These are phyloP conservation scores for Macaca fascicularis DNA, from an alignment of 2,113 vertebrate genomes.

Conservation along the genomic window DNA sequence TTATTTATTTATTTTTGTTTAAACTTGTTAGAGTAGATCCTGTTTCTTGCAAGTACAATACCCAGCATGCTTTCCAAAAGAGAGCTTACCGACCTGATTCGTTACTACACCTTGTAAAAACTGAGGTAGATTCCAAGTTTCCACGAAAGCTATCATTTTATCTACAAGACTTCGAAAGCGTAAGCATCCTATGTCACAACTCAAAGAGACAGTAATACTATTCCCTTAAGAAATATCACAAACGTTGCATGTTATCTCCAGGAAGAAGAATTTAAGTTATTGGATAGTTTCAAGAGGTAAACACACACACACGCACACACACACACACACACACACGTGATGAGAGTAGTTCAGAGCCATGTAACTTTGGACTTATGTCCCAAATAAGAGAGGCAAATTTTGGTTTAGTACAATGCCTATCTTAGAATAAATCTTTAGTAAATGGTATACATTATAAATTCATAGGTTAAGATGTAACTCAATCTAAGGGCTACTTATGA, in stretches of 20 bases:
- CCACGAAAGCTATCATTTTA: not conserved
- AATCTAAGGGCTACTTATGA: not conserved
- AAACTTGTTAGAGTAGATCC: not conserved
- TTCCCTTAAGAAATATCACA: not conserved
- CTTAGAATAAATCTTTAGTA: not conserved
- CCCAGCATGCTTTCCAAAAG: not conserved
- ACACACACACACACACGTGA: not conserved
- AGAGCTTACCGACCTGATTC: not conserved
- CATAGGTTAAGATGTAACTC: not conserved
- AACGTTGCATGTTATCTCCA: not conserved
- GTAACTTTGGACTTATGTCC: not conserved
- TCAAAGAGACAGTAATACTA: not conserved
- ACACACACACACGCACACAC: accelerated
- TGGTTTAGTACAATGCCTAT: not conserved
- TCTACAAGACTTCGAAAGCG: not conserved
- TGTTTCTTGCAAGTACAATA: not conserved
- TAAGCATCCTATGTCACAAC: not conserved
- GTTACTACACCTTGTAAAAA: not conserved
- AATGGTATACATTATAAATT: not conserved
- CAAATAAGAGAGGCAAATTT: not conserved
- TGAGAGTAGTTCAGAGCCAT: not conserved
- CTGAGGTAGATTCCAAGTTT: not conserved
- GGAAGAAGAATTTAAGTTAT: not conserved
- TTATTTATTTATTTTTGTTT: not conserved
- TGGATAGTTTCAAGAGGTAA: not conserved